Base-by-base conservation (phyloP, 2,113 vertebrate genomes). In the Pandion haliaetus region DNA sequence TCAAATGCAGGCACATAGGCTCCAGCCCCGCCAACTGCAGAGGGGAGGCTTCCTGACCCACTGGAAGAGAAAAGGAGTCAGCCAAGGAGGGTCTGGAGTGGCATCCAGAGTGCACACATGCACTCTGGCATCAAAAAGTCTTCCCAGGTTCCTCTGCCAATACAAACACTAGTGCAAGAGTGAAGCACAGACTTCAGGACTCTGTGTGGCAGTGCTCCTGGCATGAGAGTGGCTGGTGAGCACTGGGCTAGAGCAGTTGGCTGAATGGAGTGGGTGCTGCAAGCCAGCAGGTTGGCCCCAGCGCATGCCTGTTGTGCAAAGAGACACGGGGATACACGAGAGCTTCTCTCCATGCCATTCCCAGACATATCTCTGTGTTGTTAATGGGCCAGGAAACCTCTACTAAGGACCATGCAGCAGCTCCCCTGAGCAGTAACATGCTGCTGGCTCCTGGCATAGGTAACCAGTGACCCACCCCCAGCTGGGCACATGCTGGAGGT, bases 251-350 rank as follows among this genome's bases (percentile, higher is more conserved):
- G 62, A 59, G 73, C 59, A 91, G 50, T 40, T 5, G 0, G 5
- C 45, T 44, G 54, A 50, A 82, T 38, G 44, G 44, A 73, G 14
- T 2, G n/a, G 42, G 49, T 50, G 54, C 69, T 72, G 58, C 38
- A 29, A 58, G 45, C 55, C 36, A 67, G 17, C 2, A 4, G 28
- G 29, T 71, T 55, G 40, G 16, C 54, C 61, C 47, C 38, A 52
- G 69, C 54, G 47, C 61, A 14, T 0, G 0, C 38, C 38, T 29
- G 4, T 15, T 40, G n/a, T 69, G 38, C 40, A 38, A 21, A 74
- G 38, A 70, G 31, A 70, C 63, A n/a, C 1, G 2, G 38, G 38
- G 25, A 69, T 24, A 11, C 12, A 72, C 50, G 40, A 34, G 16
- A 76, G 15, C 13, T 54, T 42, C 66, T 47, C 25, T 65, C 61